A percentile compares a stretch with the other conserved stretches of the same genome.
Evolutionary conservation across 2,888 invertebrate species (phyloP).

Genomic region (Galerucella calmariensis): DNA sequence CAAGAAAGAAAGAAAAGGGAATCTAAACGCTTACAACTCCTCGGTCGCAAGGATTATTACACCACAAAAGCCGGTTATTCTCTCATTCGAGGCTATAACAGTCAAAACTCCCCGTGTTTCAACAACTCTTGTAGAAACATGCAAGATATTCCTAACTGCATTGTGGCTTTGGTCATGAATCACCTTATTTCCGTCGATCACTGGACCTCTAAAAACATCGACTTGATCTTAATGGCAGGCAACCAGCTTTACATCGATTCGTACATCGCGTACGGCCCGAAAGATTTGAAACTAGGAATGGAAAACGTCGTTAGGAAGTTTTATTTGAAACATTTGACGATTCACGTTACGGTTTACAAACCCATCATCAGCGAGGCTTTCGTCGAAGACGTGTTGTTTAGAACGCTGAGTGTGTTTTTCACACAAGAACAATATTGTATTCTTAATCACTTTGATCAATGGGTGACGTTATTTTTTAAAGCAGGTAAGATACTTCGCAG

Average conservation of each 20-base stretch:
- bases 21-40: slow-evolving; percentile 59
- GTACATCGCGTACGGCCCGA: slow-evolving; percentile 68
- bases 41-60: slow-evolving; percentile 60
- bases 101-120: slow-evolving; percentile 61
- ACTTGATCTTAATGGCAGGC: slow-evolving; percentile 69
- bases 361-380: slow-evolving; percentile 56
- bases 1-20: slow-evolving; percentile 53
- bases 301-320: slow-evolving; percentile 67
- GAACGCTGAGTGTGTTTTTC: slow-evolving; percentile 69
- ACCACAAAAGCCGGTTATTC: slow-evolving; percentile 60
- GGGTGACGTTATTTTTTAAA: slow-evolving; percentile 69
- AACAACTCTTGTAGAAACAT: slow-evolving; percentile 65
- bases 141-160: slow-evolving; percentile 64
- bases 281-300: slow-evolving; percentile 62
- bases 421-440: slow-evolving; percentile 69
- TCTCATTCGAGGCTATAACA: slow-evolving; percentile 65
- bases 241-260: slow-evolving; percentile 73
- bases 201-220: slow-evolving; percentile 69
- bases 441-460: slow-evolving; percentile 67
- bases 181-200: slow-evolving; percentile 67
- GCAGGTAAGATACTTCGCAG: slow-evolving; percentile 42
- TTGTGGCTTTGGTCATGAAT: slow-evolving; percentile 69
- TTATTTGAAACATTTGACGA: slow-evolving; percentile 66
- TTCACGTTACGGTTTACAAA: slow-evolving; percentile 56
- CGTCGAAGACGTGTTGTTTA: slow-evolving; percentile 47